phyloP scores from a whole-genome alignment of 1,140 invertebrate genomes.

The Nephila pilipes region DNA sequence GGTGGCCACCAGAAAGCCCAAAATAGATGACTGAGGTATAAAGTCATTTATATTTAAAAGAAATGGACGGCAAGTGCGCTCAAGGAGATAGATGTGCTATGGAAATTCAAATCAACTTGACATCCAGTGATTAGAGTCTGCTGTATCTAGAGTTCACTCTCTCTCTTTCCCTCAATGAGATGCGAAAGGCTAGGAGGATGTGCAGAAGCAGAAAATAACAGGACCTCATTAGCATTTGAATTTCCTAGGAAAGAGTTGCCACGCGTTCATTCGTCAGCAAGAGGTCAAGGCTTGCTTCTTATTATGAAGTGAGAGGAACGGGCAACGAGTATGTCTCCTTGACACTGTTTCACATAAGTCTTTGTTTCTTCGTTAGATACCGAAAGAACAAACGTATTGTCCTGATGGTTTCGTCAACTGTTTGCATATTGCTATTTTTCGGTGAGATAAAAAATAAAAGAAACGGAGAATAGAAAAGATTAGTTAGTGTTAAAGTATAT shows the following conservation, averaged over 20 bases:
- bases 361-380: neutral
- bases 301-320: neutral
- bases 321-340: neutral
- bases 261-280: conserved; percentile 75
- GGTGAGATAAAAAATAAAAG: neutral
- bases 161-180: conserved; percentile 62
- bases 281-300: conserved; percentile 35
- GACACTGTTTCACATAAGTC: neutral
- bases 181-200: conserved; percentile 59
- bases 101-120: conserved; percentile 77
- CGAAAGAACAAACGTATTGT: neutral
- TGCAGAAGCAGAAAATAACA: conserved; percentile 76
- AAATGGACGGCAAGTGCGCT: conserved; percentile 69
- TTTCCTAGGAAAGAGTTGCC: conserved; percentile 74
- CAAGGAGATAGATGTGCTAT: conserved; percentile 73
- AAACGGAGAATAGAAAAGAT: neutral
- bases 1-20: conserved; percentile 72
- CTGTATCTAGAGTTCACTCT: neutral
- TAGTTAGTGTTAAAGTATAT: neutral
- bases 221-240: conserved; percentile 77
- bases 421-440: neutral
- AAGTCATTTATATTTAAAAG: conserved; percentile 74
- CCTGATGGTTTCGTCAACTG: neutral
- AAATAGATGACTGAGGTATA: conserved; percentile 74
- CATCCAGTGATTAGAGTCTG: conserved; percentile 60